These are phyloP conservation scores for Tetheella fluctuosa DNA, from an alignment of 2,888 invertebrate genomes.

Conservation along the genomic window DNA sequence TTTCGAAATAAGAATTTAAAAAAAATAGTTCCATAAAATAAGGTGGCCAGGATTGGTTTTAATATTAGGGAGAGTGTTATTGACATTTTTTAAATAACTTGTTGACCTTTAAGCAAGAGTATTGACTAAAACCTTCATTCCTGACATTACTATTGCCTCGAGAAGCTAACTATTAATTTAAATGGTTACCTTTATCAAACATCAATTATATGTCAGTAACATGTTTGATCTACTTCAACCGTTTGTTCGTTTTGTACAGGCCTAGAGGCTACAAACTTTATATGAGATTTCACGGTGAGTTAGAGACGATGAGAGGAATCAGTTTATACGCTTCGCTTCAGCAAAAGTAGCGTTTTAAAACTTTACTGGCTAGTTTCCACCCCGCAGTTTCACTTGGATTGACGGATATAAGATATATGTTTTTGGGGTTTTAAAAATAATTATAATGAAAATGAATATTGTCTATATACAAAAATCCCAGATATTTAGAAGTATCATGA, in stretches of 20 bases:
- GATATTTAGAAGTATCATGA: no score
- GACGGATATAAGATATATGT: no score
- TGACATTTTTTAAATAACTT: no score
- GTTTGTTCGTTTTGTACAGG: background rate
- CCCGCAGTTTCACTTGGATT: background rate
- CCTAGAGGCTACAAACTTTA: conserved; percentile 5
- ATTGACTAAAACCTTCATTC: background rate
- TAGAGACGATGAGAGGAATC: background rate
- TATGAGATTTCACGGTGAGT: background rate
- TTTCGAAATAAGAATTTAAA: background rate
- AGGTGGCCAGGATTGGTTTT: no score
- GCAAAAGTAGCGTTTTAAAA: background rate
- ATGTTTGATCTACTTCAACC: background rate
- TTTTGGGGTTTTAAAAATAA: no score
- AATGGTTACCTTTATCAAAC: background rate
- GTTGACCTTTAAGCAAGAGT: background rate
- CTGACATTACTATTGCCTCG: background rate
- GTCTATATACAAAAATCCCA: no score
- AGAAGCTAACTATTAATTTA: background rate
- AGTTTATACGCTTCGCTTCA: background rate
- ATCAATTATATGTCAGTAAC: background rate
- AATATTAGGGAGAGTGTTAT: no score
- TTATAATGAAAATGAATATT: no score
- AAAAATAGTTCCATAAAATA: no score
- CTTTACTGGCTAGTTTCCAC: background rate